Conservation (phyloP, 2,888 invertebrate species). For the Cosmorhoe ocellata region DNA sequence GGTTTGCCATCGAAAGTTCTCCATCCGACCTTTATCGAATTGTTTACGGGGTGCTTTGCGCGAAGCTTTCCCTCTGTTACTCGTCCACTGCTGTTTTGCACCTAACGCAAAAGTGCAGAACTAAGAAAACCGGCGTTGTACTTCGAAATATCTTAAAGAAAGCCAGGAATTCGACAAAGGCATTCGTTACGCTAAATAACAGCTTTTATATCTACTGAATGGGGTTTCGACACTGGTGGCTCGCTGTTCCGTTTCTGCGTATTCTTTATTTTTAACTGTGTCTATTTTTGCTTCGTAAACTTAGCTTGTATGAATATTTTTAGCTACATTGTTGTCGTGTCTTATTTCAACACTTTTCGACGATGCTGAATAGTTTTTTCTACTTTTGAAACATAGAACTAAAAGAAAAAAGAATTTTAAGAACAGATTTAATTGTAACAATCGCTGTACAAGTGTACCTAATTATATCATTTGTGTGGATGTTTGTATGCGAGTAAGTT, state of each 20-base stretch:
- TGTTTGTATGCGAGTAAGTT: too few relatives aligned
- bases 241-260: conserved; percentile 13
- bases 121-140: conserved; percentile 39
- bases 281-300: conserved; percentile 17
- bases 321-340: conserved; percentile 12
- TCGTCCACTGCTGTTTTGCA: conserved; percentile 41
- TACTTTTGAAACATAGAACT: background rate
- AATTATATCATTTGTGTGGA: too few relatives aligned
- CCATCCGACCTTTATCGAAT: conserved; percentile 24
- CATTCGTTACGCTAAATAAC: conserved; percentile 55
- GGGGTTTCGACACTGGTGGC: conserved; percentile 44
- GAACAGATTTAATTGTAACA: too few relatives aligned
- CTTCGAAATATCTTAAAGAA: conserved; percentile 43
- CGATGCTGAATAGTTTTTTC: background rate
- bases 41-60: conserved; percentile 11
- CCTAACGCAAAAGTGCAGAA: conserved; percentile 29
- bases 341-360: conserved; percentile 1
- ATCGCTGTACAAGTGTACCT: too few relatives aligned
- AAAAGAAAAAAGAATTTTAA: too few relatives aligned
- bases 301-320: conserved; percentile 18
- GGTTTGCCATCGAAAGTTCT: conserved; percentile 44
- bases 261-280: conserved; percentile 20
- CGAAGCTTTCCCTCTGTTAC: conserved; percentile 35
- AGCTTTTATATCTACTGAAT: conserved; percentile 47
- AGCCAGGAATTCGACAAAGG: conserved; percentile 50